phyloP scores from a whole-genome alignment of 2,888 invertebrate genomes.

The Alloplasta piceator region DNA sequence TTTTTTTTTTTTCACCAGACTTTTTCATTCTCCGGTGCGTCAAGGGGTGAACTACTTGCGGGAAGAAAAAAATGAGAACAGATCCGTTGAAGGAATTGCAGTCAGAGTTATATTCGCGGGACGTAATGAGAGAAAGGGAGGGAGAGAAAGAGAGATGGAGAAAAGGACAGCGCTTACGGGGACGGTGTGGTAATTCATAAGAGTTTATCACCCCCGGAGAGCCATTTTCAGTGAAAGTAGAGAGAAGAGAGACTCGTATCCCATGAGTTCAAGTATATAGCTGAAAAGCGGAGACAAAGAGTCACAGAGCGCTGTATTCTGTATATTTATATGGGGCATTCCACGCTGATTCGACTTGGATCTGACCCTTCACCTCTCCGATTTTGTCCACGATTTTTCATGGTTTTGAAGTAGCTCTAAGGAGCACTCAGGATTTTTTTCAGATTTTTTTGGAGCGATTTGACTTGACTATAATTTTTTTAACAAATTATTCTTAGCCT shows the following conservation, averaged over 20 bases:
- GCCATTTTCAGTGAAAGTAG: conserved; percentile 65
- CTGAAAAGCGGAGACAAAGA: conserved; percentile 24
- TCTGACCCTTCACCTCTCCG: too few species aligned
- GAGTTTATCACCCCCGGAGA: conserved; percentile 74
- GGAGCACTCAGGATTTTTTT: too few species aligned
- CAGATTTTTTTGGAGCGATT: too few species aligned
- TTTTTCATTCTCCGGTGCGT: conserved; percentile 24
- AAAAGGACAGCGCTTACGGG: conserved; percentile 58
- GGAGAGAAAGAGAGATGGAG: conserved; percentile 27
- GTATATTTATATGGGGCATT: background rate
- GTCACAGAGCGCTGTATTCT: background rate
- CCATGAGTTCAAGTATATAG: conserved; percentile 17
- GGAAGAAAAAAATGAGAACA: conserved; percentile 48
- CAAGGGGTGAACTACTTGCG: conserved; percentile 8
- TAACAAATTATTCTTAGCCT: too few species aligned
- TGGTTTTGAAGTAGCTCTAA: too few species aligned
- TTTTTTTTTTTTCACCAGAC: conserved; percentile 27
- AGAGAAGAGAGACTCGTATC: conserved; percentile 43
- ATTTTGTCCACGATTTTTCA: too few species aligned
- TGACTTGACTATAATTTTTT: too few species aligned
- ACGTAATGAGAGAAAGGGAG: conserved; percentile 20
- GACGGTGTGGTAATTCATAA: conserved; percentile 74
- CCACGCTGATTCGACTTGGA: too few species aligned
- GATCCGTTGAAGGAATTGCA: conserved; percentile 55
- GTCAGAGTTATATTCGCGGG: conserved; percentile 58